Conservation (phyloP, 1,140 invertebrate genomes). For the Platyscapa corneri region DNA sequence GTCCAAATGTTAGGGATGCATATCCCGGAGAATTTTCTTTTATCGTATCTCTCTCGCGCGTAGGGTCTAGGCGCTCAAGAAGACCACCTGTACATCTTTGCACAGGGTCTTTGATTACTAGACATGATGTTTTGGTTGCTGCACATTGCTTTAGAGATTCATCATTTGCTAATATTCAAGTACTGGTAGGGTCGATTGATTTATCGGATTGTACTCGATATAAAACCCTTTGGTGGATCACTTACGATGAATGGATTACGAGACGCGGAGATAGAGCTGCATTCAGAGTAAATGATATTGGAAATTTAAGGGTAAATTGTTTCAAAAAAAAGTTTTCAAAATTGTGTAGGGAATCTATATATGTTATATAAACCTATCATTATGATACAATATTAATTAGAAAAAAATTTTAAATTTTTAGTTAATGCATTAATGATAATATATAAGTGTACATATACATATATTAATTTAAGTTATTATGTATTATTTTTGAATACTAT, state of each 20-base stretch:
- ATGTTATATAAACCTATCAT: too few relatives aligned
- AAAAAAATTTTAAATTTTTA: too few relatives aligned
- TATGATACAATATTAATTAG: too few relatives aligned
- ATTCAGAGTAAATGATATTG: neutral
- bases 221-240: neutral
- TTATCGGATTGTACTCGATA: neutral
- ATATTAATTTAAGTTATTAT: too few relatives aligned
- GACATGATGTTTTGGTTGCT: too few relatives aligned
- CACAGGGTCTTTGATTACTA: neutral
- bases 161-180: neutral
- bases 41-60: neutral
- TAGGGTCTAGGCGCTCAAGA: too few relatives aligned
- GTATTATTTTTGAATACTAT: too few relatives aligned
- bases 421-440: too few relatives aligned
- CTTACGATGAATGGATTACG: neutral
- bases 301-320: neutral
- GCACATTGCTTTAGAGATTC: too few relatives aligned
- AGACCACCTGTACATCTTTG: neutral
- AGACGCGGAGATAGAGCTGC: neutral
- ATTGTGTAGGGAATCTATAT: too few relatives aligned
- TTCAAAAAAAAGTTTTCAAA: too few relatives aligned
- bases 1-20: neutral
- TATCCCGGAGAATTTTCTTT: neutral
- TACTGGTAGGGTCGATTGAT: neutral
- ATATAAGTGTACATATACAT: too few relatives aligned